Conservation (phyloP, 1,140 invertebrate species). For the Choristoneura fumiferana region DNA sequence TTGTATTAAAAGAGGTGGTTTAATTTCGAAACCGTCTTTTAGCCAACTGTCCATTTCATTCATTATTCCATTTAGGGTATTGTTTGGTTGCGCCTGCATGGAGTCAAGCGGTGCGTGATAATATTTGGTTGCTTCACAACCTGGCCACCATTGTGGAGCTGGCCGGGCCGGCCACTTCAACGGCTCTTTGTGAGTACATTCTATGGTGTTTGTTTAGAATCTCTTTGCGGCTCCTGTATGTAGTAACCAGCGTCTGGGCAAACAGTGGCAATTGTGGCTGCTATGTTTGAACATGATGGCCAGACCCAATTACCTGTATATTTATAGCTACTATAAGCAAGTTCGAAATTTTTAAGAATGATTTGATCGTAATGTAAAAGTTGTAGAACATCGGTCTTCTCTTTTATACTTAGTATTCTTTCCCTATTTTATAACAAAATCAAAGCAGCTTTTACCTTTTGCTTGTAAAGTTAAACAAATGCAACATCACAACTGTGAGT, state of each 20-base stretch:
- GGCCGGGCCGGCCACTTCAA: constrained; percentile 62
- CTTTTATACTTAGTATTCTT: too few relatives aligned
- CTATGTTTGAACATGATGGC: constrained; percentile 14
- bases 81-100: constrained; percentile 41
- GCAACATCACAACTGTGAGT: too few relatives aligned
- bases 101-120: constrained; percentile 63
- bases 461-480: too few relatives aligned
- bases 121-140: constrained; percentile 68
- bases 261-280: constrained; percentile 5
- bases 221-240: constrained; percentile 61
- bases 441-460: too few relatives aligned
- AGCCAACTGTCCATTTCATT: constrained; percentile 13
- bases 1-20: background rate
- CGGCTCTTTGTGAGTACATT: constrained; percentile 60
- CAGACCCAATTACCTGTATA: constrained; percentile 15
- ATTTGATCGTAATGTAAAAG: too few relatives aligned
- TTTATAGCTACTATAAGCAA: background rate
- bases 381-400: too few relatives aligned
- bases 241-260: constrained; percentile 24
- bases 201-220: constrained; percentile 66
- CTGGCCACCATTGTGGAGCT: constrained; percentile 53
- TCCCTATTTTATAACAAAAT: too few relatives aligned
- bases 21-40: constrained; percentile 4
- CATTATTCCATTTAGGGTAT: constrained; percentile 22
- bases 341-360: too few relatives aligned